A percentile compares a stretch with the other conserved stretches of the same genome.
phyloP scores from a whole-genome alignment of 2,888 invertebrate genomes.

The Chironomus riparius region DNA sequence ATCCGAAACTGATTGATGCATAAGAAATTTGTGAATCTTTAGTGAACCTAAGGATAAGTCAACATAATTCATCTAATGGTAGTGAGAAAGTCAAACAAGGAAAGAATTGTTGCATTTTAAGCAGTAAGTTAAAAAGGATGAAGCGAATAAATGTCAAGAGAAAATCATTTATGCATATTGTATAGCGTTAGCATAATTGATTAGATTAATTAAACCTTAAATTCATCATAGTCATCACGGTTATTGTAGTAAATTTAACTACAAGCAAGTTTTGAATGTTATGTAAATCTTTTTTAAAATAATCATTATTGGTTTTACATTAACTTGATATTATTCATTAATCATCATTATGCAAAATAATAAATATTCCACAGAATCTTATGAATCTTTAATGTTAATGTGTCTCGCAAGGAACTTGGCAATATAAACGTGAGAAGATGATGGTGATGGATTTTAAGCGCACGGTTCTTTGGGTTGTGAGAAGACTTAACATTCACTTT shows the following conservation, averaged over 20 bases:
- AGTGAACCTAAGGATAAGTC: too few species aligned
- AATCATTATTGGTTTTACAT: constrained; percentile 11
- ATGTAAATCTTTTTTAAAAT: background rate
- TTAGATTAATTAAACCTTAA: constrained; percentile 19
- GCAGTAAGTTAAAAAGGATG: background rate
- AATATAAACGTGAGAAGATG: background rate
- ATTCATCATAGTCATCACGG: background rate
- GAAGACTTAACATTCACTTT: background rate
- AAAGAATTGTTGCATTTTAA: background rate
- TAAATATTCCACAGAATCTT: background rate
- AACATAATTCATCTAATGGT: background rate
- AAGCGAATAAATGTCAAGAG: background rate
- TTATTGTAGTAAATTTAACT: background rate
- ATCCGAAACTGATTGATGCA: background rate
- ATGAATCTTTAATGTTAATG: constrained; percentile 7
- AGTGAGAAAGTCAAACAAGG: background rate
- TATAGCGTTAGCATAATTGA: constrained; percentile 10
- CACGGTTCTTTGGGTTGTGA: background rate
- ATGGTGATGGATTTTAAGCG: background rate
- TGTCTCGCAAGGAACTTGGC: background rate
- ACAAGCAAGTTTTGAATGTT: background rate
- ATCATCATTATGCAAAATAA: constrained; percentile 24
- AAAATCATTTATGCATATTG: background rate
- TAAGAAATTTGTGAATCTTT: background rate
- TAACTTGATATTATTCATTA: constrained; percentile 4